Evolutionary conservation across 2,797 vertebrate species (phyloP).

Genomic region (Sebastes matsubarae): DNA sequence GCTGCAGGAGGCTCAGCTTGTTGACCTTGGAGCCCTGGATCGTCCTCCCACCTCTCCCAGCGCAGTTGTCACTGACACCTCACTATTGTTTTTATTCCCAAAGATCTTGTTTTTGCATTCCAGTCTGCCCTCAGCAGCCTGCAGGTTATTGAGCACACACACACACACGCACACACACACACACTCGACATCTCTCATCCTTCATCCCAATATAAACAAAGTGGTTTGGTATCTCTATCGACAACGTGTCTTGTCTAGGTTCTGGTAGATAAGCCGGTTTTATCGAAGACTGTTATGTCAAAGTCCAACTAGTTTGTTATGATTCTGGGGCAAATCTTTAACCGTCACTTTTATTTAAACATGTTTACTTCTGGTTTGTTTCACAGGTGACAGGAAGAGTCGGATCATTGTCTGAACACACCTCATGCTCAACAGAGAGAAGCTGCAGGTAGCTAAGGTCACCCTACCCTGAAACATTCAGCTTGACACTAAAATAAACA

Average conservation of each 20-base stretch:
- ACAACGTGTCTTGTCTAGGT: conserved; percentile 57
- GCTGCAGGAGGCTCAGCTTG: conserved; percentile 28
- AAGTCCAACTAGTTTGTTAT: conserved; percentile 33
- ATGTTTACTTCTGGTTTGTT: conserved; percentile 13
- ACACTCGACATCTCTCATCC: conserved; percentile 30
- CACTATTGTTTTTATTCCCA: conserved; percentile 56
- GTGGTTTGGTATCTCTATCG: conserved; percentile 38
- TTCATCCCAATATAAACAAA: conserved; percentile 50
- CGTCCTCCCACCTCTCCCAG: conserved; percentile 24
- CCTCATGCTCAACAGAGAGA: neutral
- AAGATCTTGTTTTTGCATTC: conserved; percentile 62
- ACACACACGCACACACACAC: neutral
- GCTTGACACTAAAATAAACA: conserved; percentile 59
- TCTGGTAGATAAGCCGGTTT: conserved; percentile 64
- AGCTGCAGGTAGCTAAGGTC: conserved; percentile 27
- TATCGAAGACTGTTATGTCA: conserved; percentile 51
- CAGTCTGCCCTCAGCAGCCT: conserved; percentile 25
- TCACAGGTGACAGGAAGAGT: conserved; percentile 16
- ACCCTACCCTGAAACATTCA: conserved; percentile 17
- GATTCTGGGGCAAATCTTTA: conserved; percentile 39
- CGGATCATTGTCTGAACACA: neutral
- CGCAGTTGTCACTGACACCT: conserved; percentile 49
- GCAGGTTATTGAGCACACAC: conserved; percentile 30
- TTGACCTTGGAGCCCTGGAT: conserved; percentile 48
- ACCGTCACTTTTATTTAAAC: conserved; percentile 21